A percentile compares a stretch with the other conserved stretches of the same genome.
phyloP scores from a whole-genome alignment of 2,113 vertebrate species.

The Xiphophorus couchianus region DNA sequence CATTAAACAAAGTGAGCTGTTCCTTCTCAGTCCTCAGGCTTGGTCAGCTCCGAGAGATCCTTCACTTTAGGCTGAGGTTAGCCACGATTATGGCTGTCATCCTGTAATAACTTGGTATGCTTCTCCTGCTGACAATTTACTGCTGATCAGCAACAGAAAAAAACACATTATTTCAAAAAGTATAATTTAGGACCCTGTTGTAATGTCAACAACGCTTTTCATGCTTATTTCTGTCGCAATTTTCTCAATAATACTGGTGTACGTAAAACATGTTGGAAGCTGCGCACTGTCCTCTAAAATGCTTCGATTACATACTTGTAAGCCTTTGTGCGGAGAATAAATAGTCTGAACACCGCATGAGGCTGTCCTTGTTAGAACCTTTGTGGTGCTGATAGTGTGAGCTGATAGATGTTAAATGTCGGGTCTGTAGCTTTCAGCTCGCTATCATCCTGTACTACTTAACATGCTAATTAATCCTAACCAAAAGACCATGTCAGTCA shows the following conservation, averaged over 20 bases:
- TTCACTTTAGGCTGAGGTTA: conserved; percentile 9
- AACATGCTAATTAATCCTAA: conserved; percentile 82
- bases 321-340: conserved; percentile 12
- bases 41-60: conserved; percentile 15
- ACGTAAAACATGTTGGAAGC: neutral
- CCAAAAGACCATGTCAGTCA: conserved; percentile 78
- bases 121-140: conserved; percentile 9
- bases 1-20: neutral
- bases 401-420: conserved; percentile 63
- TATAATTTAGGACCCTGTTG: neutral
- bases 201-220: conserved; percentile 8
- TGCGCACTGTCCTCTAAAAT: neutral
- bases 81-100: conserved; percentile 9
- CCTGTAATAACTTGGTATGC: conserved; percentile 4
- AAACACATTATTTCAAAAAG: conserved; percentile 6
- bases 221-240: neutral
- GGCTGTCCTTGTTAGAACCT: neutral
- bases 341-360: neutral
- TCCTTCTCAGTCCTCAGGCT: conserved; percentile 15
- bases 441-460: conserved; percentile 71
- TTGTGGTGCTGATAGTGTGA: conserved; percentile 13
- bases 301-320: neutral
- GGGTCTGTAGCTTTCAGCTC: conserved; percentile 54
- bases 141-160: neutral
- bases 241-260: neutral